phyloP scores from a whole-genome alignment of 2,888 invertebrate genomes.

The Mamestra brassicae region DNA sequence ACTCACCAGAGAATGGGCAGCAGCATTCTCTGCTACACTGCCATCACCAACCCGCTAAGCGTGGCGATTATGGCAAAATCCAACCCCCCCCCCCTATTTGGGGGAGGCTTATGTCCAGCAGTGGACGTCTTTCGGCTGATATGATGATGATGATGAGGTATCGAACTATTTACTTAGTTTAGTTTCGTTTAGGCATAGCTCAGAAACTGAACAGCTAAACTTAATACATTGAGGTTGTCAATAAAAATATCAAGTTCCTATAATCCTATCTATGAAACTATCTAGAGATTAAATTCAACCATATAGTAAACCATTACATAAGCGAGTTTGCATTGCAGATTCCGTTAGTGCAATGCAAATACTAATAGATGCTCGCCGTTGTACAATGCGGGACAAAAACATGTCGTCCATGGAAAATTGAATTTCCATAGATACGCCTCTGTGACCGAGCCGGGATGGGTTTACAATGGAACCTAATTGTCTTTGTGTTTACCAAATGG shows the following conservation, averaged over 20 bases:
- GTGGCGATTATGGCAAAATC: too few relatives aligned
- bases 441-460: slow-evolving; percentile 50
- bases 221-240: not conserved
- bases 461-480: slow-evolving; percentile 66
- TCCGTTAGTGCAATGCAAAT: slow-evolving; percentile 85
- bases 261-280: not conserved
- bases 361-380: slow-evolving; percentile 79
- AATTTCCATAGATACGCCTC: slow-evolving; percentile 84
- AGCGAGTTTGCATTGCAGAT: slow-evolving; percentile 88
- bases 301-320: slow-evolving; percentile 74
- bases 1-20: too few relatives aligned
- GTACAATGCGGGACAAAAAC: slow-evolving; percentile 81
- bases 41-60: too few relatives aligned
- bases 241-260: not conserved
- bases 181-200: too few relatives aligned
- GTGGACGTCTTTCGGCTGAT: too few relatives aligned
- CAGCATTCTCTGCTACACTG: too few relatives aligned
- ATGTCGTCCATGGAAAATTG: slow-evolving; percentile 80
- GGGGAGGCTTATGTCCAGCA: too few relatives aligned
- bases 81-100: too few relatives aligned
- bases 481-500: slow-evolving; percentile 61
- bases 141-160: too few relatives aligned
- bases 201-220: not conserved
- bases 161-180: too few relatives aligned
- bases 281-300: slow-evolving; percentile 31